Conservation (phyloP, 2,797 vertebrate genomes). For the Gymnothorax reevesii region DNA sequence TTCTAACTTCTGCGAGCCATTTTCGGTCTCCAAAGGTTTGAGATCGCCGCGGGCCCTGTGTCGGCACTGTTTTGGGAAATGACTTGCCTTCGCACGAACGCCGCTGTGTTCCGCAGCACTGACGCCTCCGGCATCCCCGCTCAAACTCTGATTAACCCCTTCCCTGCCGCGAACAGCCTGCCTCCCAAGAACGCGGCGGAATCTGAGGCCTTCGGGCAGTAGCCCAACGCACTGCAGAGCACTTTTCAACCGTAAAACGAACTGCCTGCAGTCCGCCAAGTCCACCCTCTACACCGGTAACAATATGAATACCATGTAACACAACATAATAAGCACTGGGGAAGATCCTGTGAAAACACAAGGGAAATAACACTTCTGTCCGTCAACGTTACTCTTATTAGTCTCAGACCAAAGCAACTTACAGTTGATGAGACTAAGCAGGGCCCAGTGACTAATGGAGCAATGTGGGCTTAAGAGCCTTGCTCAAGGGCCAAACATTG, state of each 20-base stretch:
- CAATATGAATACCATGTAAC: background rate
- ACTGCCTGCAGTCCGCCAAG: background rate
- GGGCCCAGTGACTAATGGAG: too few relatives aligned
- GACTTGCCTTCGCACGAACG: slow-evolving; percentile 85
- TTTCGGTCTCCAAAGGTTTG: slow-evolving; percentile 89
- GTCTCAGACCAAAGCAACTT: too few relatives aligned
- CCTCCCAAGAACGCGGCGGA: slow-evolving; percentile 14
- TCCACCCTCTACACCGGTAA: background rate
- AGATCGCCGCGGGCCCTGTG: slow-evolving; percentile 78
- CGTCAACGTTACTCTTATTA: background rate
- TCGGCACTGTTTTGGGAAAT: slow-evolving; percentile 89
- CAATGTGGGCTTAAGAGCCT: too few relatives aligned
- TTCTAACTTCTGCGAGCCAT: slow-evolving; percentile 86
- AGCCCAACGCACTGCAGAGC: background rate
- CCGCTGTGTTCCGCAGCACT: slow-evolving; percentile 81
- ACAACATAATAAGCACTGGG: background rate
- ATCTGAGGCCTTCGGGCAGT: background rate
- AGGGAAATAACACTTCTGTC: background rate
- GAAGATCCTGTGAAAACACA: background rate
- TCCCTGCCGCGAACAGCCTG: slow-evolving; percentile 61
- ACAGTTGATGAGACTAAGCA: too few relatives aligned
- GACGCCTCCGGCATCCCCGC: slow-evolving; percentile 77
- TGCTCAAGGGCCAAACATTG: too few relatives aligned
- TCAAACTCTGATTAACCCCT: slow-evolving; percentile 81
- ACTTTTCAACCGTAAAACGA: background rate